phyloP scores from a whole-genome alignment of 2,113 vertebrate species.

The Triplophysa siluroides region DNA sequence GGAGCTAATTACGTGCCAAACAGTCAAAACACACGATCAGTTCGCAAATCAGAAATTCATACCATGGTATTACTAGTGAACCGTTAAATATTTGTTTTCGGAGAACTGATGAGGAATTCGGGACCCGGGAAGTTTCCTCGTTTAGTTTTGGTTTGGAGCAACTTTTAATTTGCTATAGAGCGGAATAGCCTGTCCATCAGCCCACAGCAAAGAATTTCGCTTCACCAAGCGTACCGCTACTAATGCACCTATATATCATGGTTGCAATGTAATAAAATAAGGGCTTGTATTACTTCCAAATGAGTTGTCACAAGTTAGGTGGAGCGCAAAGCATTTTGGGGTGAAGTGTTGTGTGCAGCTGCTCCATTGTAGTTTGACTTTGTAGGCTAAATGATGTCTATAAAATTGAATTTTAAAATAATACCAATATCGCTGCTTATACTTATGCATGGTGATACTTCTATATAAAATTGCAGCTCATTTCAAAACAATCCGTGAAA shows the following conservation, averaged over 20 bases:
- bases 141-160: conserved; percentile 26
- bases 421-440: neutral
- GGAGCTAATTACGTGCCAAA: conserved; percentile 38
- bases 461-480: neutral
- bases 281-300: too few relatives aligned
- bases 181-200: neutral
- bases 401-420: neutral
- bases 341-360: neutral
- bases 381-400: too few relatives aligned
- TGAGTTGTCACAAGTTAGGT: neutral
- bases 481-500: neutral
- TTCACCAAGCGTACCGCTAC: neutral
- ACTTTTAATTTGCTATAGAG: neutral
- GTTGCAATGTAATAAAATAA: too few relatives aligned
- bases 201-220: neutral
- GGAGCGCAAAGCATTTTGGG: too few relatives aligned
- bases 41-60: conserved; percentile 52
- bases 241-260: too few relatives aligned
- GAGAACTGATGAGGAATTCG: conserved; percentile 12
- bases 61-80: conserved; percentile 49
- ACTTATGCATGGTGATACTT: neutral
- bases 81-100: conserved; percentile 44
- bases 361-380: too few relatives aligned
- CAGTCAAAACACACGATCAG: conserved; percentile 45
- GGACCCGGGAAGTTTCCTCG: conserved; percentile 27